Conservation (phyloP, 2,888 invertebrate species). For the Pheosia tremula region DNA sequence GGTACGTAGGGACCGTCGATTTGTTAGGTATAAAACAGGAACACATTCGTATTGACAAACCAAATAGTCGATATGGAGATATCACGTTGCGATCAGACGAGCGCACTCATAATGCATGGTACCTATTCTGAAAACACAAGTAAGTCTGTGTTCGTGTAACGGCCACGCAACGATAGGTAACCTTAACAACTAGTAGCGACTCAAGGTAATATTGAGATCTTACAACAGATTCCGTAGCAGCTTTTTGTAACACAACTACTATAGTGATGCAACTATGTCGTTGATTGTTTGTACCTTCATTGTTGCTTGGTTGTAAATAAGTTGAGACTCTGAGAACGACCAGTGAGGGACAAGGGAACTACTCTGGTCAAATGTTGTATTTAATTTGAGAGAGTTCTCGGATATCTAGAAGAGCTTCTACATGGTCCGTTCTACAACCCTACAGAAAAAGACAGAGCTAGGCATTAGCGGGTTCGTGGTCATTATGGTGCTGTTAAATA, state of each 20-base stretch:
- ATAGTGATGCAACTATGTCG: neutral
- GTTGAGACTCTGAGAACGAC: no score
- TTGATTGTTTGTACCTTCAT: neutral
- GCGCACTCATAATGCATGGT: neutral
- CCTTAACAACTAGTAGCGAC: neutral
- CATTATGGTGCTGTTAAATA: no score
- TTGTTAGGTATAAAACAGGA: neutral
- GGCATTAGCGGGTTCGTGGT: no score
- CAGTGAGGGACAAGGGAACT: no score
- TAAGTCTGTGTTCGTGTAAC: neutral
- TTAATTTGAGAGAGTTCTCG: no score
- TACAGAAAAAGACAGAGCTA: no score
- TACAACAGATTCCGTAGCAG: neutral
- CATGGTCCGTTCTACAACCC: no score
- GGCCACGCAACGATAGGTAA: neutral
- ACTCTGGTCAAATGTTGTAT: no score
- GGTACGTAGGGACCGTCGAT: no score
- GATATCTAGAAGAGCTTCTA: no score
- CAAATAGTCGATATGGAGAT: neutral
- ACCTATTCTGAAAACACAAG: neutral
- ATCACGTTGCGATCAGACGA: neutral
- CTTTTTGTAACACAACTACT: neutral
- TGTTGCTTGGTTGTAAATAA: neutral
- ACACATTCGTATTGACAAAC: neutral
- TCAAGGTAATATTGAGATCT: slow-evolving; percentile 4